These are phyloP conservation scores for Campoplex nolae DNA, from an alignment of 2,888 invertebrate genomes.

Conservation along the genomic window DNA sequence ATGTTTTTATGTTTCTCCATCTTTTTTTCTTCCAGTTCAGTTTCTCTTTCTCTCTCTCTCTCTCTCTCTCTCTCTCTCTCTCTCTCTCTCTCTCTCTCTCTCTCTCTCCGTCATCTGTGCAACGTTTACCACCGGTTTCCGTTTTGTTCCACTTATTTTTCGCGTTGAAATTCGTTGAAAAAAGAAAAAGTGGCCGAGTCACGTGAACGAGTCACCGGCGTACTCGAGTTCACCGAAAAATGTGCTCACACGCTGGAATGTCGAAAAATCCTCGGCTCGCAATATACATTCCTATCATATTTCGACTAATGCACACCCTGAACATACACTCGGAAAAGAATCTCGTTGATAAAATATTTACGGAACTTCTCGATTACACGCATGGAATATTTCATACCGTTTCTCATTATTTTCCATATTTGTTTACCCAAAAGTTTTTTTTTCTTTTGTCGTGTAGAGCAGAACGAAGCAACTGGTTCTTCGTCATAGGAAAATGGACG, in stretches of 20 bases:
- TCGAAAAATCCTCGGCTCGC: conserved; percentile 58
- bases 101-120: conserved; percentile 9
- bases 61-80: neutral
- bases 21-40: neutral
- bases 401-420: conserved; percentile 45
- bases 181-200: conserved; percentile 13
- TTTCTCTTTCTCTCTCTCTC: neutral
- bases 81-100: neutral
- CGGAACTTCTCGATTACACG: conserved; percentile 49
- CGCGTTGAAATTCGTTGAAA: conserved; percentile 32
- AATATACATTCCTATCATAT: conserved; percentile 64
- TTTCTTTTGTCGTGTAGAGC: neutral
- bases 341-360: conserved; percentile 51
- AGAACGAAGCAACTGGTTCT: neutral
- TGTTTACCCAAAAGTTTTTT: neutral
- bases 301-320: conserved; percentile 51
- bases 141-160: conserved; percentile 51
- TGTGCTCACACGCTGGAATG: conserved; percentile 35
- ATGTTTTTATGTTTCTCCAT: conserved; percentile 41
- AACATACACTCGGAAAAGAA: neutral
- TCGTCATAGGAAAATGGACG: neutral
- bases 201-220: conserved; percentile 15
- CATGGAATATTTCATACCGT: conserved; percentile 25
- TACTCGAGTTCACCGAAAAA: conserved; percentile 24
- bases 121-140: conserved; percentile 29